phyloP scores from a whole-genome alignment of 2,888 invertebrate species.

The Drosophila monieri region DNA sequence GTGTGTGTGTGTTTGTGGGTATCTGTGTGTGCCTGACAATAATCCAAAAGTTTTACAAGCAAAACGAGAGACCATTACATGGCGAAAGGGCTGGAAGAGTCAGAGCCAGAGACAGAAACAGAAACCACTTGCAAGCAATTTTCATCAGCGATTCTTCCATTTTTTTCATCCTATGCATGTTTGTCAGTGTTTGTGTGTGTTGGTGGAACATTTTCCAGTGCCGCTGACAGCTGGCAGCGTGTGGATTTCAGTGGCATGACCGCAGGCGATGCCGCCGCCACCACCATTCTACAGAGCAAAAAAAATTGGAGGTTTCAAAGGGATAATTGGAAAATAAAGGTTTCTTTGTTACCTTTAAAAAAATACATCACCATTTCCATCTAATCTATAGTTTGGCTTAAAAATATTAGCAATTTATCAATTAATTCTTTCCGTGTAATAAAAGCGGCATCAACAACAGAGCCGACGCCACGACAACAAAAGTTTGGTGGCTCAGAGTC shows the following conservation, averaged over 20 bases:
- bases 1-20: slow-evolving; percentile 14
- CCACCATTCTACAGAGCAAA: slow-evolving; percentile 2
- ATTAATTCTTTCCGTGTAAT: background rate
- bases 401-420: background rate
- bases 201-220: slow-evolving; percentile 48
- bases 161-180: background rate
- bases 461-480: slow-evolving; percentile 54
- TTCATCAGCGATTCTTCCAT: slow-evolving; percentile 67
- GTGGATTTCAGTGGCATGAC: slow-evolving; percentile 67
- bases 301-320: background rate
- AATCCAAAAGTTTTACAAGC: slow-evolving; percentile 79
- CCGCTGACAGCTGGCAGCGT: slow-evolving; percentile 66
- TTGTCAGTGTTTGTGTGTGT: slow-evolving; percentile 4
- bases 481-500: slow-evolving; percentile 48
- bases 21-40: slow-evolving; percentile 63
- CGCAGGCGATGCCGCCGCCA: slow-evolving; percentile 44
- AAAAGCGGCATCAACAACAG: slow-evolving; percentile 14
- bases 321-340: no score
- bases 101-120: slow-evolving; percentile 61
- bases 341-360: no score
- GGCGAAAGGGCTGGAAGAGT: slow-evolving; percentile 55
- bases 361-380: no score
- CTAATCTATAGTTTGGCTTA: no score
- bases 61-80: slow-evolving; percentile 75
- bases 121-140: slow-evolving; percentile 77